Evolutionary conservation across 2,797 vertebrate species (phyloP).

Genomic region (Octomys mimax): DNA sequence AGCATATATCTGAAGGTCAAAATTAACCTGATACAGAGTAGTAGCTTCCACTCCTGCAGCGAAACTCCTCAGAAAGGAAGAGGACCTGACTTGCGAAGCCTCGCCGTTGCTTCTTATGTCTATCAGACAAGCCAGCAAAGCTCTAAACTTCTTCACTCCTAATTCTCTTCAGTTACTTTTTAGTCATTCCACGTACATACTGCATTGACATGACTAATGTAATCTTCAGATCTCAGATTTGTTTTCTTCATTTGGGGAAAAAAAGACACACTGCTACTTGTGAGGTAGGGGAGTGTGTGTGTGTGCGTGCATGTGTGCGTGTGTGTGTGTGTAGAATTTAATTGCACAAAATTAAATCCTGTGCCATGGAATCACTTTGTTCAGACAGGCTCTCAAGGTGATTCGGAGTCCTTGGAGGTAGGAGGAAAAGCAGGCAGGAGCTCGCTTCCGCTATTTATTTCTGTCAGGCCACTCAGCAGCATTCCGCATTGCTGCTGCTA

Average conservation of each 20-base stretch:
- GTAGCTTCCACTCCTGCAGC: background rate
- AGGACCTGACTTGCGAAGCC: background rate
- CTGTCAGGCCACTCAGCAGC: background rate
- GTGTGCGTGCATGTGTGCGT: background rate
- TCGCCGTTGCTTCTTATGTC: background rate
- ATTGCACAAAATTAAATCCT: slow-evolving; percentile 59
- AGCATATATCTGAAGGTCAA: background rate
- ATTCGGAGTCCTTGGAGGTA: slow-evolving; percentile 42
- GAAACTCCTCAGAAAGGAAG: background rate
- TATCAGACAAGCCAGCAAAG: background rate
- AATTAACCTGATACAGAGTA: background rate
- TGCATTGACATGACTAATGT: background rate
- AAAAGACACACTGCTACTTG: background rate
- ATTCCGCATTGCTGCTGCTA: background rate
- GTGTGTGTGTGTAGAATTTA: slow-evolving; percentile 13
- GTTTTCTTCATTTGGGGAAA: background rate
- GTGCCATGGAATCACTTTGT: slow-evolving; percentile 61
- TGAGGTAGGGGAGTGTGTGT: background rate
- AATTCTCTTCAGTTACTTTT: background rate
- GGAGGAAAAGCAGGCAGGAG: background rate
- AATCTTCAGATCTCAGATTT: slow-evolving; percentile 3
- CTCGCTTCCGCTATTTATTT: background rate
- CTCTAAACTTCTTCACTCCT: background rate
- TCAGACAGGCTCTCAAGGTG: slow-evolving; percentile 36
- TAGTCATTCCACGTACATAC: background rate